A percentile compares a stretch with the other conserved stretches of the same genome.
Conservation (phyloP, 2,113 vertebrate species). For the Tenebrosternarchus preto region DNA sequence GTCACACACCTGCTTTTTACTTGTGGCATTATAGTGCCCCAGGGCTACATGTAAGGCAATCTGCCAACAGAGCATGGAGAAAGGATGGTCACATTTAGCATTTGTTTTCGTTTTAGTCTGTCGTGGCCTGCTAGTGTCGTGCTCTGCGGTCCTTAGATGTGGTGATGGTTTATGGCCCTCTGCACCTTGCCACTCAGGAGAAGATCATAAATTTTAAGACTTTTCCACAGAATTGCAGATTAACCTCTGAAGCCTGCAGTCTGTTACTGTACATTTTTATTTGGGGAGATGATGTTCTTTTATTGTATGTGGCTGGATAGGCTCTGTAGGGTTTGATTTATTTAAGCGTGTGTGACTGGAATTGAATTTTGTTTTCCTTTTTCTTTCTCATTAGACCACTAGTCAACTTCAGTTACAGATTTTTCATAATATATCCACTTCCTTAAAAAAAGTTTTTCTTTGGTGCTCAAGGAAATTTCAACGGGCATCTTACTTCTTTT, state of each 20-base stretch:
- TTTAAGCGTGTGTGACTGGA: neutral
- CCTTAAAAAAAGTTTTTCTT: neutral
- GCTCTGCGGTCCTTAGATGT: neutral
- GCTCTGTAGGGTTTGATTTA: neutral
- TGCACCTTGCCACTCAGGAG: neutral
- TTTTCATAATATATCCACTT: neutral
- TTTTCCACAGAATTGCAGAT: neutral
- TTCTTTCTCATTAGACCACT: neutral
- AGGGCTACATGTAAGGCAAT: conserved; percentile 39
- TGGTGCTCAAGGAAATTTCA: neutral
- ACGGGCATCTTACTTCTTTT: neutral
- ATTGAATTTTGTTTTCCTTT: neutral
- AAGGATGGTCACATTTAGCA: conserved; percentile 25
- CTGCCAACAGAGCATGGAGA: conserved; percentile 12
- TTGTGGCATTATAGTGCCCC: conserved; percentile 9
- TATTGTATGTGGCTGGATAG: neutral
- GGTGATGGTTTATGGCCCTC: conserved; percentile 20
- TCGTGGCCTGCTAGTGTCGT: neutral
- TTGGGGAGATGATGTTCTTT: neutral
- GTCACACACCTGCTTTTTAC: neutral
- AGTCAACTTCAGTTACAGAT: neutral
- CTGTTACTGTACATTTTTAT: neutral
- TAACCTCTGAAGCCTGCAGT: neutral
- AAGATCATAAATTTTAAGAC: conserved; percentile 1
- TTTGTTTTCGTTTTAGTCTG: conserved; percentile 23